phyloP scores from a whole-genome alignment of 2,113 vertebrate genomes.

The Aegotheles bennettii region DNA sequence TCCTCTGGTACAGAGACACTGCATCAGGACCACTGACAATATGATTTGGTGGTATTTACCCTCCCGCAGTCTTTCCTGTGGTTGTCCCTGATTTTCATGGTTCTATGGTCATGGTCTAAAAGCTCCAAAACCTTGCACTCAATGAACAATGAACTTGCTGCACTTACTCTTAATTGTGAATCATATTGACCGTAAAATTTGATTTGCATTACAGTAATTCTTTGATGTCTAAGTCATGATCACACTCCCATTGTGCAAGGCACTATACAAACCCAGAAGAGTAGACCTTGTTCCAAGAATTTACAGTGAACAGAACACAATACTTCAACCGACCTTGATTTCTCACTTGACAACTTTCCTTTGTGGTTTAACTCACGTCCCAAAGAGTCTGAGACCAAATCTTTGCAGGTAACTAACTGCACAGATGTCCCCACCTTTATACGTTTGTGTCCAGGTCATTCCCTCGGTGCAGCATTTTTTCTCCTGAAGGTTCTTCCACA shows the following conservation, averaged over 20 bases:
- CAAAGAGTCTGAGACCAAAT: neutral
- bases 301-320: neutral
- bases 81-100: neutral
- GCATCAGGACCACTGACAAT: neutral
- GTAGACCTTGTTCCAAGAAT: neutral
- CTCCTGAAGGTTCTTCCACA: rapidly evolving
- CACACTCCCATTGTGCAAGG: neutral
- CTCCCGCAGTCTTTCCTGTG: neutral
- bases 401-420: neutral
- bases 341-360: neutral
- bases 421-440: too few relatives aligned
- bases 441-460: neutral
- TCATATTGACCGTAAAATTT: neutral
- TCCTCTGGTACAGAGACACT: neutral
- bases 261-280: neutral
- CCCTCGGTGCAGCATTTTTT: neutral
- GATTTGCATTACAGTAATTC: neutral
- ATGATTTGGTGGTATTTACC: neutral
- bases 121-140: neutral
- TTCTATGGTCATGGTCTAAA: rapidly evolving
- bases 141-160: neutral
- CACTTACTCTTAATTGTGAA: neutral
- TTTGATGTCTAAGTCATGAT: neutral
- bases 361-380: neutral
- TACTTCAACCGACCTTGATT: neutral